These are phyloP conservation scores for Zaprionus vittiger DNA, from an alignment of 1,140 invertebrate species.

Conservation along the genomic window DNA sequence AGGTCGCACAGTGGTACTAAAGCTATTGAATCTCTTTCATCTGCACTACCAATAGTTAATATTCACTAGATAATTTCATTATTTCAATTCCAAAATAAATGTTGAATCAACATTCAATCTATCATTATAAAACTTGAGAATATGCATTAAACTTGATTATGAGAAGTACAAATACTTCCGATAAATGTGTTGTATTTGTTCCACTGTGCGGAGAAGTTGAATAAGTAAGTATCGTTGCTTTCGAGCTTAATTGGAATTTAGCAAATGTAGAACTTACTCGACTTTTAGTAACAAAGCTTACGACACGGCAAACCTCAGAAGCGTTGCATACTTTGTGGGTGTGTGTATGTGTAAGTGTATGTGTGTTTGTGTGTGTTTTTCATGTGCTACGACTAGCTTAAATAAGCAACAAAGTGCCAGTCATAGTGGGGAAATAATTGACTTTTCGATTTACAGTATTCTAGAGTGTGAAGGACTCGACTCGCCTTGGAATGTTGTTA, in stretches of 20 bases:
- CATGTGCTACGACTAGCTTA: slow-evolving; percentile 27
- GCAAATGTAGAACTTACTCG: neutral
- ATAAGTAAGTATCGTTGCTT: neutral
- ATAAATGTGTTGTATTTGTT: neutral
- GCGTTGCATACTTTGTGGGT: neutral
- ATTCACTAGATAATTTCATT: neutral
- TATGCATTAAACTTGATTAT: too few species aligned
- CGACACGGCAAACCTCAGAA: slow-evolving; percentile 5
- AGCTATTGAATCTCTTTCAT: neutral
- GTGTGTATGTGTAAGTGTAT: neutral
- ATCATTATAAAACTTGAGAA: too few species aligned
- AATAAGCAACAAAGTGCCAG: slow-evolving; percentile 61
- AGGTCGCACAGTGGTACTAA: slow-evolving; percentile 31
- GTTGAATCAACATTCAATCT: too few species aligned
- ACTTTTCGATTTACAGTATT: slow-evolving; percentile 13
- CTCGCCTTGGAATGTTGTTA: slow-evolving; percentile 21
- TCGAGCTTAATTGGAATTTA: neutral
- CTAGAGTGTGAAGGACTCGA: neutral
- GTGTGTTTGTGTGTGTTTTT: neutral
- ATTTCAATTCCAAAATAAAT: neutral
- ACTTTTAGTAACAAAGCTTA: neutral
- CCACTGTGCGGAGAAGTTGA: neutral
- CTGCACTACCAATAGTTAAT: neutral
- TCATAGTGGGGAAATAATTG: slow-evolving; percentile 57
- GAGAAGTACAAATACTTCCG: neutral